Base-by-base conservation (phyloP, 2,113 vertebrate species). In the Toxotes jaculatrix region DNA sequence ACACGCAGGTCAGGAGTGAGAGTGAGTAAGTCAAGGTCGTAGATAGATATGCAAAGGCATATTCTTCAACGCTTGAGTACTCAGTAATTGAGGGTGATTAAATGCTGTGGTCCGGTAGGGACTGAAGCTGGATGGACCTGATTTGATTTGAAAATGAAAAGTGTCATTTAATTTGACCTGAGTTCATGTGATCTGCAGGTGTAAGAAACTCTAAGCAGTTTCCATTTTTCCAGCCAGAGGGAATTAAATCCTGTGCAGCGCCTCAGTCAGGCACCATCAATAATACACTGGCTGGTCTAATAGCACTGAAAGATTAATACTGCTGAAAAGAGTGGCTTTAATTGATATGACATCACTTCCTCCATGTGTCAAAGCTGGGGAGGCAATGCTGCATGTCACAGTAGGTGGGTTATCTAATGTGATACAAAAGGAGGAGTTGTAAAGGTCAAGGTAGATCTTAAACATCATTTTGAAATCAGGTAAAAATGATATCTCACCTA, bases 271-370 rank as follows among this genome's bases (percentile, higher is more conserved):
- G 40, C 34, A 47, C 31, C 61, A 85, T 89, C 32, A 79, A 77
- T 88, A 80, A 86, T 86, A 64, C 73, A 91, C 23, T 1, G n/a
- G 14, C 27, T 73, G 72, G 66, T 82, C 84, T 64, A 55, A 76
- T 61, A 79, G 47, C 56, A 36, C 7, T 87, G 69, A 90, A 87
- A 89, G 23, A 90, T 89, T 83, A 13, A 88, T 85, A 69, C 63
- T 49, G 49, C 72, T 74, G 60, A 84, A 90, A 64, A 68, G 43
- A 73, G 36, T 12, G 40, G 7, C 17, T 88, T 74, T 87, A 84
- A 84, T 77, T 89, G 75, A 80, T 65, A 66, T 88, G 79, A 85
- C 79, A 87, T 82, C 55, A 85, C 68, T 83, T 84, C 69, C 73
- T 79, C n/a, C 12, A 21, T 59, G 61, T 55, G 61, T 56, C 31